Evolutionary conservation across 1,140 invertebrate species (phyloP), one percentile per base, ranked within the genome.

Genomic region (Drosophila saltans): DNA sequence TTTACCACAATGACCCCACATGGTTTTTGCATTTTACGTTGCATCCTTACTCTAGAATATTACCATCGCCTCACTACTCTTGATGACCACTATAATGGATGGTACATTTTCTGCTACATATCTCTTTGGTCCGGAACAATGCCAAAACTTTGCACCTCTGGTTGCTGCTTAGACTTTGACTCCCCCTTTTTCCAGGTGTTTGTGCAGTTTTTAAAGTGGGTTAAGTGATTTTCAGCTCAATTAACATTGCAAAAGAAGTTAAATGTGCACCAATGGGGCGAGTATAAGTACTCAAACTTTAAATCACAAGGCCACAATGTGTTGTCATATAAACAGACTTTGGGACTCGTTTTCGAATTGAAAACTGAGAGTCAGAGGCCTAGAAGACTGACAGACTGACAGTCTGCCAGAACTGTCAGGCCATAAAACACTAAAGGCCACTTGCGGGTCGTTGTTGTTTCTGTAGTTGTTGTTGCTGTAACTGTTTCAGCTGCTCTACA

Each of bases 191-290:
- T 61, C 40, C 48, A 40, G 45, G 21, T 57, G 56, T 41, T 24
- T 55, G 41, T 68, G 21, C 30, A 56, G 5, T 57, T 55, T 63
- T 65, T 41, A 80, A 80, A 80, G 65, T 88, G 68, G 80, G 76
- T 78, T 86, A 86, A 88, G 76, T 86, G 84, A 86, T 88, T 86
- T 88, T 86, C 80, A 74, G 80, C 76, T 86, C 83, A 86, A 86
- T 86, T 86, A 86, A 83, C 78, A 83, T 75, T 73, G 75, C 75
- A 66, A 65, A 57, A 66, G 63, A 63, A 73, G 61, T 55, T n/a
- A 36, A 52, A 57, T 30, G 63, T 43, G 26, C 60, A 30, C 59
- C 83, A 82, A 88, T 72, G 83, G 83, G 69, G 84, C 73, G 83
- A 68, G 83, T 69, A 72, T 88, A 67, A 71, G 72, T 63, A 72